Evolutionary conservation across 1,140 invertebrate species (phyloP), one percentile per base, ranked within the genome.

Genomic region (Onthophagus taurus): DNA sequence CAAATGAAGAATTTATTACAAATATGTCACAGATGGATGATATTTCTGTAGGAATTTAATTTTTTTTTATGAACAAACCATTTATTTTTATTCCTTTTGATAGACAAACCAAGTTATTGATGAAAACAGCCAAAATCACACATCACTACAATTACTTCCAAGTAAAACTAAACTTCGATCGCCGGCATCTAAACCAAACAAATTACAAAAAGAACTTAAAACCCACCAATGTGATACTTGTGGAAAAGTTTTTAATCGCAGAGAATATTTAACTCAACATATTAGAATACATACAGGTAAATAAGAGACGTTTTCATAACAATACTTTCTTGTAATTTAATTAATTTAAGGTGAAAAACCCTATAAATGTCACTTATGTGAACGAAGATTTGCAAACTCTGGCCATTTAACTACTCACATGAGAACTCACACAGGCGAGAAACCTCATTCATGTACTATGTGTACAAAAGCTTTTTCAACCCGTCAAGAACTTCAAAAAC

Each of bases 341-440:
- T 26, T 38, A 30, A 12, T 42, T 29, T 26, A 11, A 47, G 46
- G 39, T 14, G 49, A 51, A 39, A 51, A 51, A 34, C 49, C 52
- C n/a, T 54, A 54, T 30, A 33, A 42, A 19, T 54, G 52, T 21
- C 49, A 54, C 37, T 36, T 54, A 24, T 54, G 52, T 41, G 50
- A 52, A 13, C 52, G 52, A 43, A 19, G 47, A 11, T 54, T 54
- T 43, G 31, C 48, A 4, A 48, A 48, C 42, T 52, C 49, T 17
- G 50, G 50, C 13, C 47, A 54, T 45, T 44, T 54, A 42, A 51
- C 47, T 11, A 51, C 47, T 1, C 70, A 72, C 42, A 63, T 69
- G 46, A 54, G 68, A 20, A 69, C 67, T 29, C 69, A 71, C 46
- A 68, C 68, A 6, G 57, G 53, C 2, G 52, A 54, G 16, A 57